Conservation (phyloP, 1,140 invertebrate genomes). For the Penaeus vannamei region DNA sequence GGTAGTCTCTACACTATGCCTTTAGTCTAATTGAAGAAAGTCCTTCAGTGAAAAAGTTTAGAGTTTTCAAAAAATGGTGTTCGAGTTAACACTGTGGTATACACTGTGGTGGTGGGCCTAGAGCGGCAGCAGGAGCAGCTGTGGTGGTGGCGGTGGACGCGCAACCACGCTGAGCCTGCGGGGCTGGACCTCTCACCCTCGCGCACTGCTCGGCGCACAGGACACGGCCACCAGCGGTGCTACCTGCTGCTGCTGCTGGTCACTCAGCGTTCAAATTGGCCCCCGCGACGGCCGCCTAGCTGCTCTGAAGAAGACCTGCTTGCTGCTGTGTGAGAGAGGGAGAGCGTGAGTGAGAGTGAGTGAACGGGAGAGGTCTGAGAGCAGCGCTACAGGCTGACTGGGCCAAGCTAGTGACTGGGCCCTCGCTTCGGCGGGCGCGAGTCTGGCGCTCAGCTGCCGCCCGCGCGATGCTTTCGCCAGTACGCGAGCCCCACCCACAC, state of each 20-base stretch:
- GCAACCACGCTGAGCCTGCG: conserved; percentile 11
- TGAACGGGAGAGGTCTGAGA: conserved; percentile 12
- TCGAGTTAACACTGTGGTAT: conserved; percentile 38
- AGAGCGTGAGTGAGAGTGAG: conserved; percentile 55
- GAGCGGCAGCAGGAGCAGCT: conserved; percentile 34
- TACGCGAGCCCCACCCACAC: conserved; percentile 32
- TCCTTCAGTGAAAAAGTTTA: conserved; percentile 53
- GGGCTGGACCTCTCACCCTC: conserved; percentile 31
- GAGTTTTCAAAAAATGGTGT: conserved; percentile 38
- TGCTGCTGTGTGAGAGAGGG: conserved; percentile 49
- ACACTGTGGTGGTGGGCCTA: conserved; percentile 38
- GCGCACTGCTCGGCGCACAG: conserved; percentile 49
- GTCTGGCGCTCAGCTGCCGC: conserved; percentile 35
- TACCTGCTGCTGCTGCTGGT: neutral
- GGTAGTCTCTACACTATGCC: conserved; percentile 47
- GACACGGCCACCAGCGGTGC: conserved; percentile 36
- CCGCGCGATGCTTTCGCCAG: conserved; percentile 53
- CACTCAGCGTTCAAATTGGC: neutral
- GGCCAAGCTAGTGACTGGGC: conserved; percentile 42
- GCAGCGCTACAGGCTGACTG: conserved; percentile 41
- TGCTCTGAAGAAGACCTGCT: conserved; percentile 37
- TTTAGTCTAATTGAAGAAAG: conserved; percentile 43
- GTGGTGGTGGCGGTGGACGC: conserved; percentile 18
- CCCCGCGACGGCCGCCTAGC: conserved; percentile 42
- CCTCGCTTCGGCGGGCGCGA: conserved; percentile 25